Evolutionary conservation across 2,113 vertebrate species (phyloP).

Genomic region (Chloropsis hardwickii): DNA sequence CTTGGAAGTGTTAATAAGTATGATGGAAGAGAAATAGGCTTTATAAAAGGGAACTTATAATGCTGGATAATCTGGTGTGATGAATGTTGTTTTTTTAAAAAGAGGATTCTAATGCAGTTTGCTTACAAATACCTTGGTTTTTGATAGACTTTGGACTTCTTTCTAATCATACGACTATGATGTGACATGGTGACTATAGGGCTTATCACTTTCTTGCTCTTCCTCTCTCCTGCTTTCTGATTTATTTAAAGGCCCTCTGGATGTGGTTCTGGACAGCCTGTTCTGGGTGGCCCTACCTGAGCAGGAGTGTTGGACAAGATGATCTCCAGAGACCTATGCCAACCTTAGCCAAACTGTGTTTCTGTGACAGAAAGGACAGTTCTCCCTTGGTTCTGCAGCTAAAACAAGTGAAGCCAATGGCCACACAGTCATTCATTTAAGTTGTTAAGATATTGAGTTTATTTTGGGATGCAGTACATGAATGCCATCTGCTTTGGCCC

Average conservation of each 20-base stretch:
- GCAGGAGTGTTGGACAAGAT: background rate
- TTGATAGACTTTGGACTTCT: background rate
- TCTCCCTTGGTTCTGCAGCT: background rate
- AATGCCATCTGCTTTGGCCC: background rate
- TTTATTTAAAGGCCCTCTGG: background rate
- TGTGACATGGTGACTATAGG: background rate
- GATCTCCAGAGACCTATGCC: background rate
- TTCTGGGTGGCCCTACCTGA: background rate
- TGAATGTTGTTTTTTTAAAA: background rate
- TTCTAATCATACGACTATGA: background rate
- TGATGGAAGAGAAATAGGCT: background rate
- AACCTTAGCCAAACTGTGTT: background rate
- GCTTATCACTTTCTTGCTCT: background rate
- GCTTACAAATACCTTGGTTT: background rate
- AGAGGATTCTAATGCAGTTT: background rate
- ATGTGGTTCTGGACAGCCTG: background rate
- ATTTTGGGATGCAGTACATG: background rate
- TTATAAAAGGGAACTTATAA: conserved; percentile 31
- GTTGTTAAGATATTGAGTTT: background rate
- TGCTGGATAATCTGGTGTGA: background rate
- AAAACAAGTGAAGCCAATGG: background rate
- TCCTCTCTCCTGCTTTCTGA: background rate
- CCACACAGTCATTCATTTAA: background rate
- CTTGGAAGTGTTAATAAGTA: conserved; percentile 53
- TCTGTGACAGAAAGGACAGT: background rate